Evolutionary conservation across 2,888 invertebrate genomes (phyloP), one percentile per base, ranked within the genome.

Genomic region (Sclerodermus sp.): DNA sequence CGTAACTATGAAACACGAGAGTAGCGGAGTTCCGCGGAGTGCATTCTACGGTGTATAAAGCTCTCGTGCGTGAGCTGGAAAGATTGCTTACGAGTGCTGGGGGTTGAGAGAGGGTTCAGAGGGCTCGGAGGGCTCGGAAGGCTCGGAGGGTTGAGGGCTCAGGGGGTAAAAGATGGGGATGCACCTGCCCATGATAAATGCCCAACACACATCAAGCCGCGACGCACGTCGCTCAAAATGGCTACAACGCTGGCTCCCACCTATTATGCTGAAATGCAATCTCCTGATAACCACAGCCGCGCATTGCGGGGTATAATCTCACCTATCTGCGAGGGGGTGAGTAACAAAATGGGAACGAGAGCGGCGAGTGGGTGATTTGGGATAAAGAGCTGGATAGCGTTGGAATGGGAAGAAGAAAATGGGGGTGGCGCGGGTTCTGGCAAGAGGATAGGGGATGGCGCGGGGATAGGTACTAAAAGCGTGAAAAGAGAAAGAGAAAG

Each of bases 211-310:
- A 64, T 67, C 57, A 65, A 51, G 57, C 47, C 45, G 55, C 54
- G 60, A 62, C 65, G 57, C 55, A 48, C 60, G 64, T 68, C 66
- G 57, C 66, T 70, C 64, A 58, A 64, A 70, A 62, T 55, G 53
- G 60, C 45, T 60, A 59, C 60, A 58, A 52, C 56, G 58, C 58
- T 48, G 48, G 52, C 57, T 49, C 54, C 55, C 53, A 51, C 53
- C 70, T 57, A 68, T 70, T 71, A 69, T 69, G 68, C 68, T 67
- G 66, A 69, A 70, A 67, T 65, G 64, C 68, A 70, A 70, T 69
- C 70, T 70, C 60, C 67, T 58, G 67, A 70, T 68, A 70, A 68
- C 64, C 68, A 49, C 58, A 52, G 56, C 51, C 48, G 55, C 62
- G 56, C 58, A 57, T 55, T 58, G 51, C 58, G 54, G 53, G 45